phyloP scores from a whole-genome alignment of 2,888 invertebrate species.

The Ochropleura leucogaster region DNA sequence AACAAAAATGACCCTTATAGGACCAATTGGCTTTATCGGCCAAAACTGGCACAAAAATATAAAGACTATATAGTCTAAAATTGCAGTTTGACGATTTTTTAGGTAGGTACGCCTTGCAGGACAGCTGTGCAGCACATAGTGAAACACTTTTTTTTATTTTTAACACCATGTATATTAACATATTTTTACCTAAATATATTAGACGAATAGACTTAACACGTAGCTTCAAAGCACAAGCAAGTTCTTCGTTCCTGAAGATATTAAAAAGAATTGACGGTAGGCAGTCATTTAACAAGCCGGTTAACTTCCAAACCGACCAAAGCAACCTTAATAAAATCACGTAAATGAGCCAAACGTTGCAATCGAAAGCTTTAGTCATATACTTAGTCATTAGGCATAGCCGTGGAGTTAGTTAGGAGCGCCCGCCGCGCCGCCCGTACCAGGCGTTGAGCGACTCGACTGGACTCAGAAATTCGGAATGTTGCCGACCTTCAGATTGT shows the following conservation, averaged over 20 bases:
- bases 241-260: not conserved
- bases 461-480: slow-evolving; percentile 88
- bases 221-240: not conserved
- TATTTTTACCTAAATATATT: no score
- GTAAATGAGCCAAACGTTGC: slow-evolving; percentile 15
- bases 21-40: no score
- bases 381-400: slow-evolving; percentile 57
- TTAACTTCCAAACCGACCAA: not conserved
- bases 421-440: slow-evolving; percentile 76
- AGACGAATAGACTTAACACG: not conserved
- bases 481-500: slow-evolving; percentile 83
- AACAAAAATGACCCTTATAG: no score
- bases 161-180: no score
- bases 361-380: slow-evolving; percentile 52
- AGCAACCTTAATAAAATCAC: slow-evolving; percentile 1
- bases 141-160: no score
- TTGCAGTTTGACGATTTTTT: no score
- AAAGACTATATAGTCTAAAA: no score
- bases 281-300: not conserved
- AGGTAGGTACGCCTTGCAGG: no score
- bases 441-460: slow-evolving; percentile 77
- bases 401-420: slow-evolving; percentile 55
- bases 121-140: no score
- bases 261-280: not conserved
- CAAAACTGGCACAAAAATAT: no score